Conservation (phyloP, 2,888 invertebrate genomes). For the Automeris io region DNA sequence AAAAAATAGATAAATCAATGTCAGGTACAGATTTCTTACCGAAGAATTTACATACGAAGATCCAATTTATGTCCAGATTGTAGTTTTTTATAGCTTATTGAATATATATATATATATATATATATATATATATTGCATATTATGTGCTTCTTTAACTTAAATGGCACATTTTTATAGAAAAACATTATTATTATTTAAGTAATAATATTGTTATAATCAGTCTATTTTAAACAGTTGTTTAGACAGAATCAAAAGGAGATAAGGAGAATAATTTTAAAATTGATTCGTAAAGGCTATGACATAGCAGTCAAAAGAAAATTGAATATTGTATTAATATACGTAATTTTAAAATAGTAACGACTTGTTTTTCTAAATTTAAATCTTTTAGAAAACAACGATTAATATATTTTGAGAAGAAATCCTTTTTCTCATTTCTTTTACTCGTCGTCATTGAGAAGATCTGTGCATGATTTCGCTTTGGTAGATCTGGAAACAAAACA, state of each 20-base stretch:
- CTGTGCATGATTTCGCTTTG: conserved; percentile 86
- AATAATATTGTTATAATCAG: conserved; percentile 5
- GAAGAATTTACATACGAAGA: conserved; percentile 15
- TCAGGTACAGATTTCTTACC: conserved; percentile 40
- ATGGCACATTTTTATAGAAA: conserved; percentile 25
- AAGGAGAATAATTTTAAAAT: not conserved
- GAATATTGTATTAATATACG: conserved; percentile 5
- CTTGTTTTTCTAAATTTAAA: not conserved
- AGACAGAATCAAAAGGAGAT: not conserved
- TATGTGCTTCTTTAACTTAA: conserved; percentile 28
- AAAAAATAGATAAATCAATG: conserved; percentile 19
- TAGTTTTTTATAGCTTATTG: conserved; percentile 18
- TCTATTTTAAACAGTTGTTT: conserved; percentile 4
- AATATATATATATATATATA: conserved; percentile 21
- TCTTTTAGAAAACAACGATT: not conserved
- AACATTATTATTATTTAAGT: not conserved
- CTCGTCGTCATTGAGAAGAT: conserved; percentile 79
- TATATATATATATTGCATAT: not conserved
- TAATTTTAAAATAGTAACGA: not conserved
- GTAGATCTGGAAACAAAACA: conserved; percentile 74
- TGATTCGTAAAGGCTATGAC: not conserved
- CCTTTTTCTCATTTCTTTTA: conserved; percentile 30
- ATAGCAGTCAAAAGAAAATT: not conserved
- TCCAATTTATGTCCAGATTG: conserved; percentile 12
- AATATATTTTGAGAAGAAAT: not conserved